Evolutionary conservation across 1,140 invertebrate species (phyloP).

Genomic region (Samia ricini): DNA sequence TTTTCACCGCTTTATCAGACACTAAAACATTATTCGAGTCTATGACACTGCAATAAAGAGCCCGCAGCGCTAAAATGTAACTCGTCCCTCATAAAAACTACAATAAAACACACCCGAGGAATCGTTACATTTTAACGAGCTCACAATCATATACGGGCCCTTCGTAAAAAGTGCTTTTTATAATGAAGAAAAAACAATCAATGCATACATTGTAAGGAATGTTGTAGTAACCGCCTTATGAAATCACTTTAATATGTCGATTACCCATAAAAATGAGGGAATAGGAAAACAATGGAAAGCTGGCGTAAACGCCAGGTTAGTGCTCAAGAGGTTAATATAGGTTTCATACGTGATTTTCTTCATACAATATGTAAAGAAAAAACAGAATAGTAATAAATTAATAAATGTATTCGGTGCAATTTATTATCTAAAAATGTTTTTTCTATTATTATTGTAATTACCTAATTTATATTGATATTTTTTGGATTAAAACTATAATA

Average conservation of each 20-base stretch:
- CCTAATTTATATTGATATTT: no score
- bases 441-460: no score
- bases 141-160: conserved; percentile 65
- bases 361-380: no score
- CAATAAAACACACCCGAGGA: conserved; percentile 66
- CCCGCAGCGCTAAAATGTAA: conserved; percentile 76
- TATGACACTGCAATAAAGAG: conserved; percentile 70
- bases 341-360: no score
- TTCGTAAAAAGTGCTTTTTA: conserved; percentile 40
- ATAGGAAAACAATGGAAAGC: no score
- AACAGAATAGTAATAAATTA: not conserved
- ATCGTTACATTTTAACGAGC: conserved; percentile 72
- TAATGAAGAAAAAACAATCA: conserved; percentile 52
- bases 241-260: not conserved
- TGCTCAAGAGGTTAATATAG: no score
- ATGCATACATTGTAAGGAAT: conserved; percentile 38
- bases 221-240: not conserved
- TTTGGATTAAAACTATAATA: no score
- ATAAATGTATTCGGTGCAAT: not conserved
- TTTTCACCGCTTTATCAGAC: conserved; percentile 61
- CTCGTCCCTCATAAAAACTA: conserved; percentile 65
- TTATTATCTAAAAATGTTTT: not conserved
- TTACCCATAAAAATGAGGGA: no score
- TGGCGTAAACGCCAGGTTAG: no score
- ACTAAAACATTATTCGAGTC: conserved; percentile 67